Conservation (phyloP, 2,888 invertebrate genomes). For the Dinocampus coccinellae region DNA sequence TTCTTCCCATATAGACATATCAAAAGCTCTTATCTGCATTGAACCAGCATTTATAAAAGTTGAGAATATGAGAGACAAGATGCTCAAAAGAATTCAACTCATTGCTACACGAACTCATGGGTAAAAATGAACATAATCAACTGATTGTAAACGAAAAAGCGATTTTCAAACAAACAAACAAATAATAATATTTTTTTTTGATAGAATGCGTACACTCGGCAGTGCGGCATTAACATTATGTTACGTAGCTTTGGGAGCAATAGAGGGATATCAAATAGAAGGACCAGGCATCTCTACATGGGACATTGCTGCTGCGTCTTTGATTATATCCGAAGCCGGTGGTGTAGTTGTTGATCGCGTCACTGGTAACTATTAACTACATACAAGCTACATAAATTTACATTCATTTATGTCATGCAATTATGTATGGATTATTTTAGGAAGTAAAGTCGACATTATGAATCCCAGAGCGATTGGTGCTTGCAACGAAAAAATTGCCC, state of each 20-base stretch:
- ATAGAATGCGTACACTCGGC: slow-evolving; percentile 77
- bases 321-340: slow-evolving; percentile 84
- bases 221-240: slow-evolving; percentile 82
- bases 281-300: slow-evolving; percentile 79
- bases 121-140: slow-evolving; percentile 44
- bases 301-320: slow-evolving; percentile 83
- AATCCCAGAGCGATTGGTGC: slow-evolving; percentile 74
- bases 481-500: slow-evolving; percentile 71
- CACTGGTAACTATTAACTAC: slow-evolving; percentile 54
- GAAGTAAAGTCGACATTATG: slow-evolving; percentile 74
- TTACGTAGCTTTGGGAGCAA: slow-evolving; percentile 79
- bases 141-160: slow-evolving; percentile 65
- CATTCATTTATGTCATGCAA: not conserved
- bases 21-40: slow-evolving; percentile 61
- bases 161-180: slow-evolving; percentile 61
- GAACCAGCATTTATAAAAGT: slow-evolving; percentile 63
- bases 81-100: slow-evolving; percentile 56
- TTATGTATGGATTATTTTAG: slow-evolving; percentile 49
- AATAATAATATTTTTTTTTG: slow-evolving; percentile 54
- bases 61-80: slow-evolving; percentile 57
- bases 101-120: slow-evolving; percentile 58
- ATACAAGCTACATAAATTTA: not conserved
- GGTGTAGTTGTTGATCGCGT: slow-evolving; percentile 76
- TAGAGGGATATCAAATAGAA: slow-evolving; percentile 81
- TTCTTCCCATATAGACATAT: slow-evolving; percentile 53